Conservation (phyloP, 2,797 vertebrate genomes). For the Scomberomorus guttatus region DNA sequence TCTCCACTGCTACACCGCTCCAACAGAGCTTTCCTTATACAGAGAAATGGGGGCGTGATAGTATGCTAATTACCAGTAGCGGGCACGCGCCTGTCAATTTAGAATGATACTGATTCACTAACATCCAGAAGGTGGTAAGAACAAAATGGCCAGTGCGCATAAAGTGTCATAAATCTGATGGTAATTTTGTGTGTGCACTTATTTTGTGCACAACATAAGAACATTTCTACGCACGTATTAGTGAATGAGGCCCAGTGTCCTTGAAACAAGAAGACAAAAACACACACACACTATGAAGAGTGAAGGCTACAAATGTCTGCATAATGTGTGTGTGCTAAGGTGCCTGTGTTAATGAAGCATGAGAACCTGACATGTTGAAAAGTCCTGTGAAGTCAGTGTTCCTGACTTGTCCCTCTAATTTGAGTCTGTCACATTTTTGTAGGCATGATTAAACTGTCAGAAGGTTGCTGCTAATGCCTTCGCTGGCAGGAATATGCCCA, state of each 20-base stretch:
- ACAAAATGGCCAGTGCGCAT: too few species aligned
- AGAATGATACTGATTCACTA: too few species aligned
- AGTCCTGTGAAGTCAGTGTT: conserved; percentile 55
- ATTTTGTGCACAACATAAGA: too few species aligned
- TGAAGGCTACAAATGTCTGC: neutral
- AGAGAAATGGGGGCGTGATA: too few species aligned
- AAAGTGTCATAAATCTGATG: too few species aligned
- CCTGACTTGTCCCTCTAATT: conserved; percentile 65
- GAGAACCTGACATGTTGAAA: conserved; percentile 49
- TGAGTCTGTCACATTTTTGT: conserved; percentile 63
- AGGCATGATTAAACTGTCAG: conserved; percentile 65
- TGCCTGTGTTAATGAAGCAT: conserved; percentile 60
- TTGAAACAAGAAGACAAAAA: conserved; percentile 15
- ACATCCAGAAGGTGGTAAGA: too few species aligned
- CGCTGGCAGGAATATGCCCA: conserved; percentile 34
- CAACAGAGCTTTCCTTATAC: too few species aligned
- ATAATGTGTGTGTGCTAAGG: conserved; percentile 15
- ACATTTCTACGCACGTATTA: too few species aligned
- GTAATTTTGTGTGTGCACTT: too few species aligned
- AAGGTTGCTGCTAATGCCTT: conserved; percentile 58
- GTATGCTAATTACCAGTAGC: too few species aligned
- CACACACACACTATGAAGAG: neutral
- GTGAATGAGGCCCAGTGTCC: neutral
- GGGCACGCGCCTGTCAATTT: too few species aligned
- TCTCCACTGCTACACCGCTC: too few species aligned